Evolutionary conservation across 2,797 vertebrate genomes (phyloP).

Genomic region (Manis crassicaudata): DNA sequence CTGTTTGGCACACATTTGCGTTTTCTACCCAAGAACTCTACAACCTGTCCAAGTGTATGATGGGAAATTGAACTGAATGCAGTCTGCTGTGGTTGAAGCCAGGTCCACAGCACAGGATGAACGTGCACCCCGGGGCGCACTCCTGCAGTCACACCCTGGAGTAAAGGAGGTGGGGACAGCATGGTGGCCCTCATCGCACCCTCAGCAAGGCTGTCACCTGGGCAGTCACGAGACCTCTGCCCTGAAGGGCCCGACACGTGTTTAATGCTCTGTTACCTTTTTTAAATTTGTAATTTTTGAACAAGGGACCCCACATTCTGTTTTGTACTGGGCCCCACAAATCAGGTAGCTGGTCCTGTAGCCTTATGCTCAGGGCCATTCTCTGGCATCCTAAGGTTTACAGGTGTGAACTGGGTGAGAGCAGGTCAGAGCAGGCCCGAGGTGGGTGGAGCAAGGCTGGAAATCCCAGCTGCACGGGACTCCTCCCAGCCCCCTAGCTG

Average conservation of each 20-base stretch:
- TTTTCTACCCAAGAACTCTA: background rate
- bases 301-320: background rate
- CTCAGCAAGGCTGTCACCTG: background rate
- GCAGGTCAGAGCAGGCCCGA: background rate
- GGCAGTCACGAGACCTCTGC: background rate
- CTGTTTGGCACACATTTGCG: background rate
- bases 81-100: background rate
- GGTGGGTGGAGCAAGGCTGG: background rate
- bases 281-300: background rate
- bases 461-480: background rate
- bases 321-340: background rate
- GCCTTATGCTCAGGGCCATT: background rate
- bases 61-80: background rate
- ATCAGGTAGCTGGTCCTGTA: background rate
- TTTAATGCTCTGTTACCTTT: background rate
- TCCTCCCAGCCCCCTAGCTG: background rate
- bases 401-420: background rate
- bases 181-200: no score
- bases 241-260: background rate
- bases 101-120: background rate
- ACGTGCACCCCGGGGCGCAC: no score
- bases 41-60: background rate
- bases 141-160: accelerated
- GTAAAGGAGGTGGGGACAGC: background rate
- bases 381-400: no score